Evolutionary conservation across 2,888 invertebrate species (phyloP).

Genomic region (Willowsia nigromaculata): DNA sequence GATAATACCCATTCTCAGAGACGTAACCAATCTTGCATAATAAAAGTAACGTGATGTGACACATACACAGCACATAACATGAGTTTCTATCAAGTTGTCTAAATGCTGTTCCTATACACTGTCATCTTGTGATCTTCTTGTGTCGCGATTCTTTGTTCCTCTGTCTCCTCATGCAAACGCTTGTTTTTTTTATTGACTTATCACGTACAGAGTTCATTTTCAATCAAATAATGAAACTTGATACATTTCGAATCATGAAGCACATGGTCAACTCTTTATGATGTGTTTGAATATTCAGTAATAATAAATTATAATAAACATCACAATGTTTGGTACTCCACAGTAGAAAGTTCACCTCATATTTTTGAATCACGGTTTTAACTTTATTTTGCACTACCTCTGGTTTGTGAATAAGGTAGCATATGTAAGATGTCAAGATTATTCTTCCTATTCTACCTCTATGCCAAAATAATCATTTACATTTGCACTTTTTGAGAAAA

Average conservation of each 20-base stretch:
- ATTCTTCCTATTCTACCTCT: background rate
- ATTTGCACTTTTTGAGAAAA: background rate
- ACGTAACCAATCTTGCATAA: slow-evolving; percentile 33
- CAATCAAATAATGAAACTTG: background rate
- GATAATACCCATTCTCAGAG: background rate
- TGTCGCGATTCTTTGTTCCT: background rate
- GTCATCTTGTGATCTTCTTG: background rate
- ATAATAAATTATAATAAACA: background rate
- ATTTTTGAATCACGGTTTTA: background rate
- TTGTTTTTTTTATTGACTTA: background rate
- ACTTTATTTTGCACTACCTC: background rate
- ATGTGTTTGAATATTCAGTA: slow-evolving; percentile 8
- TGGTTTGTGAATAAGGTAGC: background rate
- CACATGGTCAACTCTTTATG: background rate
- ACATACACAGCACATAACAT: slow-evolving; percentile 35
- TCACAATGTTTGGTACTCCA: background rate
- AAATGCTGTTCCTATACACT: background rate
- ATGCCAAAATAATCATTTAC: background rate
- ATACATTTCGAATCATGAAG: background rate
- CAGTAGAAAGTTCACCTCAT: background rate
- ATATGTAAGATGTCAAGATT: background rate
- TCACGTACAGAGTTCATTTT: background rate
- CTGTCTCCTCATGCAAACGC: background rate
- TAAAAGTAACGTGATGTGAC: slow-evolving; percentile 35
- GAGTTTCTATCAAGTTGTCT: slow-evolving; percentile 5